These are phyloP conservation scores for Rhamnusium bicolor DNA, from an alignment of 2,888 invertebrate species.

Conservation along the genomic window DNA sequence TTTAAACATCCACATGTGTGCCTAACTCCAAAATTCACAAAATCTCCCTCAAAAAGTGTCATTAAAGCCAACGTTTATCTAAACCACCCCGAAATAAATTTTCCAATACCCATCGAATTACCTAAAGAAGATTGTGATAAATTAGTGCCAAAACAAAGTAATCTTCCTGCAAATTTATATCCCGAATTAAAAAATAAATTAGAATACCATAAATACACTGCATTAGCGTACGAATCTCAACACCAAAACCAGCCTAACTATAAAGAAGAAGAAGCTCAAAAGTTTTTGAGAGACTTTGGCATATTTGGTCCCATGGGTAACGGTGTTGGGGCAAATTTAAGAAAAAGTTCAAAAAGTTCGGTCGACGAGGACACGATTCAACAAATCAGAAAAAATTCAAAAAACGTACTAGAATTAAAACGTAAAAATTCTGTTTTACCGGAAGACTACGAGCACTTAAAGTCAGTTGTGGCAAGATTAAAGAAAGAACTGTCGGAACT, in stretches of 20 bases:
- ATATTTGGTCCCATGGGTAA: slow-evolving; percentile 68
- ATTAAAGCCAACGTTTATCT: slow-evolving; percentile 62
- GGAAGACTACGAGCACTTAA: slow-evolving; percentile 68
- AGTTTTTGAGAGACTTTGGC: slow-evolving; percentile 69
- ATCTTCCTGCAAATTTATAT: slow-evolving; percentile 50
- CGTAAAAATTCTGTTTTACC: slow-evolving; percentile 56
- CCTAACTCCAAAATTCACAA: slow-evolving; percentile 49
- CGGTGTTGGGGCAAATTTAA: slow-evolving; percentile 60
- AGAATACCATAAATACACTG: slow-evolving; percentile 64
- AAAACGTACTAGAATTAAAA: slow-evolving; percentile 58
- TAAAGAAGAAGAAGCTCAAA: slow-evolving; percentile 63
- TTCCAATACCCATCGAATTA: slow-evolving; percentile 63
- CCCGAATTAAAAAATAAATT: slow-evolving; percentile 60
- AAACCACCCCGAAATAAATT: slow-evolving; percentile 68
- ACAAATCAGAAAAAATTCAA: slow-evolving; percentile 62
- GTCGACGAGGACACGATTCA: slow-evolving; percentile 59
- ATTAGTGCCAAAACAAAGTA: slow-evolving; percentile 50
- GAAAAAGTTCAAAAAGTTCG: slow-evolving; percentile 60
- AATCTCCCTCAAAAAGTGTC: slow-evolving; percentile 39
- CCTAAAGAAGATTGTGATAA: slow-evolving; percentile 55
- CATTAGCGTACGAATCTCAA: slow-evolving; percentile 61
- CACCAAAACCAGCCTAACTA: slow-evolving; percentile 38
- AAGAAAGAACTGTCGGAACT: slow-evolving; percentile 71
- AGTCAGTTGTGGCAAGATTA: slow-evolving; percentile 69
- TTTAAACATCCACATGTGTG: slow-evolving; percentile 42